Percentiles rank a stretch among this genome's conserved stretches.
These are phyloP conservation scores for Apocrypta bakeri DNA, from an alignment of 1,140 invertebrate genomes.

Conservation along the genomic window DNA sequence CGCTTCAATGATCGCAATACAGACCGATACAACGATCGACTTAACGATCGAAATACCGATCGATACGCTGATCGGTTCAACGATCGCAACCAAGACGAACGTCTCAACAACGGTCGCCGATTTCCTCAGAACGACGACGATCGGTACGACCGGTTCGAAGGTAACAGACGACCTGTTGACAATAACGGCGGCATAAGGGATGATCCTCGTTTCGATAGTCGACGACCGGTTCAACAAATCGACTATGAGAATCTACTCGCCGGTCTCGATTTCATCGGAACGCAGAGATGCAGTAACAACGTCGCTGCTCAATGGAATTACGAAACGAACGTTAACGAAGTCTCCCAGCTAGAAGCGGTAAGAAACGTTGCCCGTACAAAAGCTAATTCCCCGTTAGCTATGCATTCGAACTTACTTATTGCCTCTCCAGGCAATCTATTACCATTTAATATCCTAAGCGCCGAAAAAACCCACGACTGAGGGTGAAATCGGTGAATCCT, in stretches of 20 bases:
- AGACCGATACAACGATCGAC: neutral
- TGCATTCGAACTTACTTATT: too few species aligned
- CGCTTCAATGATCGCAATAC: neutral
- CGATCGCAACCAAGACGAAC: neutral
- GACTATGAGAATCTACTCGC: conserved; percentile 74
- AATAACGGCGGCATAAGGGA: conserved; percentile 1
- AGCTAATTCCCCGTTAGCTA: too few species aligned
- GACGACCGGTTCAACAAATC: neutral
- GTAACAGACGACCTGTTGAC: conserved; percentile 46
- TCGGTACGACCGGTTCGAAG: conserved; percentile 54
- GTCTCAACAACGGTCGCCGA: neutral
- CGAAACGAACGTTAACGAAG: conserved; percentile 89
- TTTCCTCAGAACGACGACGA: neutral
- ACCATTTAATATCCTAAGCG: conserved; percentile 14
- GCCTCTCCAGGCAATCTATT: too few species aligned
- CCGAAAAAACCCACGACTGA: neutral
- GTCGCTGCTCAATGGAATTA: conserved; percentile 91
- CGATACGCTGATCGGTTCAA: too few species aligned
- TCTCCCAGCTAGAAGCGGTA: conserved; percentile 87
- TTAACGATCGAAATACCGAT: too few species aligned
- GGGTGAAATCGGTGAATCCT: neutral
- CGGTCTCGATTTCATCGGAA: conserved; percentile 82
- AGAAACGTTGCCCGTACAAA: conserved; percentile 63
- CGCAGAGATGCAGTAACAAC: conserved; percentile 86
- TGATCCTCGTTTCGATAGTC: neutral